Evolutionary conservation across 2,113 vertebrate species (phyloP).

Genomic region (Struthio camelus): DNA sequence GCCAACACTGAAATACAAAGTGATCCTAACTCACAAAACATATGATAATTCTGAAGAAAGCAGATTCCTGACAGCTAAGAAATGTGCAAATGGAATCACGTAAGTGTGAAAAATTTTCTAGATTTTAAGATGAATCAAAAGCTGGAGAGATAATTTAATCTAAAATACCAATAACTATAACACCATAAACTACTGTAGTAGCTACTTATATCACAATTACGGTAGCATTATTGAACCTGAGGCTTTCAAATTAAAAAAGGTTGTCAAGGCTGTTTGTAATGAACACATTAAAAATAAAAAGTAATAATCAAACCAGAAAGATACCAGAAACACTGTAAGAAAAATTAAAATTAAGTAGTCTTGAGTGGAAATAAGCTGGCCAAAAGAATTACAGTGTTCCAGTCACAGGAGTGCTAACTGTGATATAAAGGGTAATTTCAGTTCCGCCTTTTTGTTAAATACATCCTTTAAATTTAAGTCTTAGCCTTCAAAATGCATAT

Average conservation of each 20-base stretch:
- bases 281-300: neutral
- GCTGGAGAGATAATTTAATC: no score
- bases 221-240: neutral
- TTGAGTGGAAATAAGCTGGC: neutral
- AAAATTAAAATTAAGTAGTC: neutral
- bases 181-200: neutral
- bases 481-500: neutral
- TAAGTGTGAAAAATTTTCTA: no score
- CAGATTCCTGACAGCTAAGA: neutral
- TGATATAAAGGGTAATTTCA: neutral
- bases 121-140: no score
- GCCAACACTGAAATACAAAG: neutral
- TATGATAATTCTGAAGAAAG: neutral
- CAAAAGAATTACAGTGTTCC: neutral
- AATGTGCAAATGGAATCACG: neutral
- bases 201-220: neutral
- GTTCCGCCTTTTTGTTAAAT: neutral
- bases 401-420: neutral
- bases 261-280: neutral
- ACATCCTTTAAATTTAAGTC: neutral
- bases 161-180: neutral
- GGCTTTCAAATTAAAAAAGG: neutral
- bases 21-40: accelerated
- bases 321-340: neutral
- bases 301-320: no score